phyloP scores from a whole-genome alignment of 2,888 invertebrate species.

The Physocephala rufipes region DNA sequence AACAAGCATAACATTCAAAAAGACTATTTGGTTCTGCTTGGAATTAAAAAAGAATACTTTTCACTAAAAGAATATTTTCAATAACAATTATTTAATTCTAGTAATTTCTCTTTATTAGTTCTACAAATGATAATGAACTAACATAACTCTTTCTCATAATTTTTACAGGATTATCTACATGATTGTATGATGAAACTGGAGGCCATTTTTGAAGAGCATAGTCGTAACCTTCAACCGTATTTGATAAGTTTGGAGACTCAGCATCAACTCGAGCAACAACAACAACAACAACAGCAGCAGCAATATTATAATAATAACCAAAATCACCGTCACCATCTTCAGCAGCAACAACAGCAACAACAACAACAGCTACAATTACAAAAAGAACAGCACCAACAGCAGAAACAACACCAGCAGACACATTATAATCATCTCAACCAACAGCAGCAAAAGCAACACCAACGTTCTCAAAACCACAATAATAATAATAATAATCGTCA shows the following conservation, averaged over 20 bases:
- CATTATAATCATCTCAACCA: conserved; percentile 38
- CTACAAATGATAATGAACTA: no score
- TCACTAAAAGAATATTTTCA: no score
- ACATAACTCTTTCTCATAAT: neutral
- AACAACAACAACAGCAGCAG: conserved; percentile 37
- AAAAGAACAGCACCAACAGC: conserved; percentile 33
- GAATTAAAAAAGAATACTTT: no score
- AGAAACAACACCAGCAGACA: conserved; percentile 33
- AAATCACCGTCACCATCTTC: neutral
- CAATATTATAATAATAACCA: conserved; percentile 29
- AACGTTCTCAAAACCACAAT: conserved; percentile 13
- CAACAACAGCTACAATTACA: conserved; percentile 46
- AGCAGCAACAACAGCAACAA: conserved; percentile 29
- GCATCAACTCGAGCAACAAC: conserved; percentile 47
- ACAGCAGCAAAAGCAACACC: conserved; percentile 39
- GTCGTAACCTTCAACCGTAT: conserved; percentile 57
- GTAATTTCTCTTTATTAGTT: no score
- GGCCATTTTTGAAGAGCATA: conserved; percentile 74
- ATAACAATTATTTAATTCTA: no score
- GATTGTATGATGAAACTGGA: conserved; percentile 84
- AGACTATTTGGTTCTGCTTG: no score
- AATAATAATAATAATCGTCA: neutral
- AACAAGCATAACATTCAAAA: no score
- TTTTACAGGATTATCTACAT: conserved; percentile 78
- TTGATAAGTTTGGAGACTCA: conserved; percentile 51